Evolutionary conservation across 2,888 invertebrate genomes (phyloP).

Genomic region (Drosophila suboccidentalis): DNA sequence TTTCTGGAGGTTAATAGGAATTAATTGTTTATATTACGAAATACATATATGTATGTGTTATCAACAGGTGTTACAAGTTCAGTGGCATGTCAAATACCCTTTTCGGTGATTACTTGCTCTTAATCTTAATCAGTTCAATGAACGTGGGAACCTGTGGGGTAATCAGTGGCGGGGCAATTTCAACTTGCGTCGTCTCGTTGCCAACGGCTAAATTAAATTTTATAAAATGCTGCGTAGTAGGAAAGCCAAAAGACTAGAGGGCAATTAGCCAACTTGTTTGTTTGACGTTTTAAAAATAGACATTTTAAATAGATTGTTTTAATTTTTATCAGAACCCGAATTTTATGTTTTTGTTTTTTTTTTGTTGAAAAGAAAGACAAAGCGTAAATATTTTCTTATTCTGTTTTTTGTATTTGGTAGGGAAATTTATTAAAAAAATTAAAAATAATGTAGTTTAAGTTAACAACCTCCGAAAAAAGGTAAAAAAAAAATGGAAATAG

Average conservation of each 20-base stretch:
- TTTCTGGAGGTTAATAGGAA: slow-evolving; percentile 17
- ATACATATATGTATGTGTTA: neutral
- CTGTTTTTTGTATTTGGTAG: no score
- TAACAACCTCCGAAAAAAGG: no score
- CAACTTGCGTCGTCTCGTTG: slow-evolving; percentile 44
- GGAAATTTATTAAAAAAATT: no score
- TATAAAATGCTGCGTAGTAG: slow-evolving; percentile 57
- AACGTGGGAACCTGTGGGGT: slow-evolving; percentile 60
- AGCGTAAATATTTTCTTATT: no score
- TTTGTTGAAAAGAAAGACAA: no score
- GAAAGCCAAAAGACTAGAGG: slow-evolving; percentile 5
- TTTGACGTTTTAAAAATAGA: slow-evolving; percentile 56
- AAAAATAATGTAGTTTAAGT: no score
- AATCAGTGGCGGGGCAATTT: slow-evolving; percentile 25
- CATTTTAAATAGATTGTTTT: neutral
- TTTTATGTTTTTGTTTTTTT: no score
- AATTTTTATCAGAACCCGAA: neutral
- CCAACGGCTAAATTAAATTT: slow-evolving; percentile 37
- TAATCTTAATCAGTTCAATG: slow-evolving; percentile 67
- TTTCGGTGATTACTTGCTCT: neutral
- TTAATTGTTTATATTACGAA: neutral
- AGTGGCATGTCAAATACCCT: slow-evolving; percentile 29
- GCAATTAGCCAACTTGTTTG: slow-evolving; percentile 60
- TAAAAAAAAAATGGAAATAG: no score
- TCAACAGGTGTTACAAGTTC: slow-evolving; percentile 47